Percentiles rank a stretch among this genome's conserved stretches.
phyloP scores from a whole-genome alignment of 2,113 vertebrate species.

The Mellivora capensis region DNA sequence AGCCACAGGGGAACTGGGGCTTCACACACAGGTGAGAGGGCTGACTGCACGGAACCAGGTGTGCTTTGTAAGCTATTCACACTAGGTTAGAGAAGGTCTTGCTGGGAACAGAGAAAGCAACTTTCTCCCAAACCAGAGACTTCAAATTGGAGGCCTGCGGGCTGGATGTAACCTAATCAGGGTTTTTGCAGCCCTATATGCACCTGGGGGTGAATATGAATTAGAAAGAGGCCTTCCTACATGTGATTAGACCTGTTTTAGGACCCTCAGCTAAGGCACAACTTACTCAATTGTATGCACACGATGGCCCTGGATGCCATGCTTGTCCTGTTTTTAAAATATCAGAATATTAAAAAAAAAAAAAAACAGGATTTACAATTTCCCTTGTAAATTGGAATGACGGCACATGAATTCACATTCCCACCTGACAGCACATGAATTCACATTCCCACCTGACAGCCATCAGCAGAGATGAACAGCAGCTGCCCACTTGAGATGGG shows the following conservation, averaged over 20 bases:
- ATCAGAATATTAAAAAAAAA: not conserved
- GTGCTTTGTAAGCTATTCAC: not conserved
- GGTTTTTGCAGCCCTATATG: not conserved
- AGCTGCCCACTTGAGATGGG: not conserved
- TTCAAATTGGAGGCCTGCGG: not conserved
- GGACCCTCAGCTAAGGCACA: not conserved
- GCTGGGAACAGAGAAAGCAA: not conserved
- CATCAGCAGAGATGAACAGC: accelerated
- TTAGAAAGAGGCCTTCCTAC: not conserved
- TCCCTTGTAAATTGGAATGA: not conserved
- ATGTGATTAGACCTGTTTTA: not conserved
- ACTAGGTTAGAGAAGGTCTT: not conserved
- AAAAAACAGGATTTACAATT: not conserved
- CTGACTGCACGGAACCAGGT: not conserved
- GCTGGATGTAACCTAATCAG: accelerated
- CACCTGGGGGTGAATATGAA: not conserved
- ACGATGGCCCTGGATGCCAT: not conserved
- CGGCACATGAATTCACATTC: not conserved
- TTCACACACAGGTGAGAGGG: not conserved
- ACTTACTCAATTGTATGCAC: not conserved
- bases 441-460: not conserved
- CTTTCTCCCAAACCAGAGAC: not conserved
- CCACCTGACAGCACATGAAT: not conserved
- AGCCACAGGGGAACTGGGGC: accelerated
- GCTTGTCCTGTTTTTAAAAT: not conserved